Conservation (phyloP, 2,113 vertebrate species). For the Psettodes erumei region DNA sequence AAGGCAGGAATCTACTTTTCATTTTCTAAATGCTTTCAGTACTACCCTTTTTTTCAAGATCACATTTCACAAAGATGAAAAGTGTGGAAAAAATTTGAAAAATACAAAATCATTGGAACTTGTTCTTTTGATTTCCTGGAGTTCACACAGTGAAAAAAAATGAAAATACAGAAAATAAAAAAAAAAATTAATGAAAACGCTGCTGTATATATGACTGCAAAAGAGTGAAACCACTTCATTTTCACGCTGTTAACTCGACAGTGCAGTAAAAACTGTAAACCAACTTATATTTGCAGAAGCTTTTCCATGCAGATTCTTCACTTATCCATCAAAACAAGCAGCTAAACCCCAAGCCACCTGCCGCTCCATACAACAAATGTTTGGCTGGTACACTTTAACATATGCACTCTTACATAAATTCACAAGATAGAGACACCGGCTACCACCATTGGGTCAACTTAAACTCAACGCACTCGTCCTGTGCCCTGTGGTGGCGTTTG, state of each 20-base stretch:
- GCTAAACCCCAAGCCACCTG: not conserved
- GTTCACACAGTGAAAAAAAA: no score
- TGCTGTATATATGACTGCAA: not conserved
- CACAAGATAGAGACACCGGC: not conserved
- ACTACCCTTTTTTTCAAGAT: not conserved
- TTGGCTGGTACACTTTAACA: not conserved
- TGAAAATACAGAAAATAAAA: no score
- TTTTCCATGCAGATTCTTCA: not conserved
- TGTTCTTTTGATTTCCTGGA: no score
- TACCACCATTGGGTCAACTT: constrained; percentile 27
- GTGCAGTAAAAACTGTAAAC: not conserved
- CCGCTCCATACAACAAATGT: not conserved
- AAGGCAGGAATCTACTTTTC: not conserved
- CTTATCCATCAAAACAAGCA: not conserved
- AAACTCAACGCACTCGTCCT: no score
- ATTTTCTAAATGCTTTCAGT: not conserved
- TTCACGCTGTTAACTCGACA: not conserved
- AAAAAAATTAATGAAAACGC: not conserved
- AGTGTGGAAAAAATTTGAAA: not conserved
- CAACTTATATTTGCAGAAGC: not conserved
- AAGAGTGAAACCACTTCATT: not conserved
- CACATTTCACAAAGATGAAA: not conserved
- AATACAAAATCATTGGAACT: not conserved
- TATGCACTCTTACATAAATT: not conserved
- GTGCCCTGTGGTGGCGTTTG: constrained; percentile 8